A percentile compares a stretch with the other conserved stretches of the same genome.
Conservation (phyloP, 1,140 invertebrate genomes). For the Harlomillsia oculata region DNA sequence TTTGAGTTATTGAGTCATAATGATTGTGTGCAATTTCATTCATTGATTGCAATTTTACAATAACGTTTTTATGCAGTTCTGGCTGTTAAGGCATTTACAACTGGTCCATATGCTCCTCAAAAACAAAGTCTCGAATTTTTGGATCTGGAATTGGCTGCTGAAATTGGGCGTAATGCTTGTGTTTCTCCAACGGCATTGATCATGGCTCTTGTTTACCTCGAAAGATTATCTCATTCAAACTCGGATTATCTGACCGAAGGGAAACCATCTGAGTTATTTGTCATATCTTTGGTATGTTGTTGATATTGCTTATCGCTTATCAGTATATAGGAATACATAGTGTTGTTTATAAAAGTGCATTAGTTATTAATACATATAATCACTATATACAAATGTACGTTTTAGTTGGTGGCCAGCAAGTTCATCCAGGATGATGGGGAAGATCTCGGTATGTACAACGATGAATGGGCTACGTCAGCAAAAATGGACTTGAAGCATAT, state of each 20-base stretch:
- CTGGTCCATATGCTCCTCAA: constrained; percentile 44
- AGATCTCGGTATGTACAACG: constrained; percentile 74
- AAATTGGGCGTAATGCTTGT: constrained; percentile 65
- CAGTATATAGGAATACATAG: too few species aligned
- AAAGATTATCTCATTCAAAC: constrained; percentile 67
- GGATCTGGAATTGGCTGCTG: constrained; percentile 65
- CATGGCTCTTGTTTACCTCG: constrained; percentile 74
- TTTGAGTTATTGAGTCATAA: too few species aligned
- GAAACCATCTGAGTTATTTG: constrained; percentile 77
- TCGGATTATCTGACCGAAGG: constrained; percentile 69
- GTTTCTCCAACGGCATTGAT: constrained; percentile 75
- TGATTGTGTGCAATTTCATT: too few species aligned
- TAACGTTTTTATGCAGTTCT: constrained; percentile 53
- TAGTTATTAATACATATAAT: constrained; percentile 34
- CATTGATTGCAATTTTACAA: neutral
- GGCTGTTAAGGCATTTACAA: constrained; percentile 68
- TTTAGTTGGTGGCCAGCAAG: constrained; percentile 88
- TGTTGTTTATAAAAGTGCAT: too few species aligned
- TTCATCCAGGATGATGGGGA: constrained; percentile 86
- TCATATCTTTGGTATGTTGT: constrained; percentile 71
- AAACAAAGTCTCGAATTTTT: constrained; percentile 64
- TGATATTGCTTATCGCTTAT: too few species aligned
- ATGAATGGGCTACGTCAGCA: constrained; percentile 76
- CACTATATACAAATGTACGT: constrained; percentile 12
- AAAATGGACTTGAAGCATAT: constrained; percentile 62